Conservation (phyloP, 2,113 vertebrate genomes). For the Polypterus bichir region DNA sequence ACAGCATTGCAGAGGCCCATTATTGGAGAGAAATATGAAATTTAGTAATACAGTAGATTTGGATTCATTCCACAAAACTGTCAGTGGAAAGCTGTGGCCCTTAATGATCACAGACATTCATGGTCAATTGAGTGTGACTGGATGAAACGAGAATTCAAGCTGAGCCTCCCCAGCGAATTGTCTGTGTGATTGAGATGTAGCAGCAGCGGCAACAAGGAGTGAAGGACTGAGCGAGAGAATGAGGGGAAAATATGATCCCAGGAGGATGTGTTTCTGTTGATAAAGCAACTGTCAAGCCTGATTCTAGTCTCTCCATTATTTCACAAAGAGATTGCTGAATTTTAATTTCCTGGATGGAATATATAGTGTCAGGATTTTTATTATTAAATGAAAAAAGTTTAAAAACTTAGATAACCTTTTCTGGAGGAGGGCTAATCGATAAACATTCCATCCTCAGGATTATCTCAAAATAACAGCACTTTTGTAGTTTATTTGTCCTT, state of each 20-base stretch:
- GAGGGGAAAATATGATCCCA: conserved; percentile 28
- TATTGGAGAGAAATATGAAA: conserved; percentile 34
- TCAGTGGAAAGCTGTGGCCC: conserved; percentile 28
- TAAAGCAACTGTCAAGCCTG: conserved; percentile 23
- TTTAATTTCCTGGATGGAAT: conserved; percentile 16
- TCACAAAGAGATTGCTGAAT: conserved; percentile 16
- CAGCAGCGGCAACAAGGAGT: conserved; percentile 11
- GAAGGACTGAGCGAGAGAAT: not conserved
- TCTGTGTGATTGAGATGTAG: conserved; percentile 43
- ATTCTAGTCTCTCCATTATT: conserved; percentile 18
- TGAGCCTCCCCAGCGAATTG: conserved; percentile 28
- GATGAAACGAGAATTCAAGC: conserved; percentile 43
- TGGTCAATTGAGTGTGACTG: conserved; percentile 42
- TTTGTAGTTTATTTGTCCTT: no score
- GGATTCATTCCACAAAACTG: conserved; percentile 34
- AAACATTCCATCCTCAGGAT: no score
- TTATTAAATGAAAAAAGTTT: no score
- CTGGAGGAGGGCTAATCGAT: no score
- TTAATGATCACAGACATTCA: conserved; percentile 40
- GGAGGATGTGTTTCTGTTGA: conserved; percentile 26
- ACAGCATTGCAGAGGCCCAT: not conserved
- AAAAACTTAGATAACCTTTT: no score
- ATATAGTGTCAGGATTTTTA: not conserved
- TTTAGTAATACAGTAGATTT: conserved; percentile 26
- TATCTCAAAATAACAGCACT: no score